Conservation (phyloP, 2,797 vertebrate species). For the Ambastaia sidthimunki region DNA sequence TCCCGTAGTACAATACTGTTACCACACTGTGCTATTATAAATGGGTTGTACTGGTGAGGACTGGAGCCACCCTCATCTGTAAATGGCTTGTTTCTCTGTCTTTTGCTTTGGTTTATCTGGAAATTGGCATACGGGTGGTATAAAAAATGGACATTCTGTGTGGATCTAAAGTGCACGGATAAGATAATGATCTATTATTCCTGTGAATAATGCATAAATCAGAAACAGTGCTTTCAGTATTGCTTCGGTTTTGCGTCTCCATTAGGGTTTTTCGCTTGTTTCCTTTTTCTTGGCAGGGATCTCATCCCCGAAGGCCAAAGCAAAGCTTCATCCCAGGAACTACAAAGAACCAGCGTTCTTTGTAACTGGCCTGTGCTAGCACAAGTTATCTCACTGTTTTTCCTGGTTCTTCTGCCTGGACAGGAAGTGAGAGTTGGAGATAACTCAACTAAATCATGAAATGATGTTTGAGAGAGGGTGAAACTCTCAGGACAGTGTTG, state of each 20-base stretch:
- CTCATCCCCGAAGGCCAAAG: slow-evolving; percentile 51
- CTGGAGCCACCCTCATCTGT: slow-evolving; percentile 31
- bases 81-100: neutral
- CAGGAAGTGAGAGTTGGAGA: slow-evolving; percentile 33
- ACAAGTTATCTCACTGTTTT: neutral
- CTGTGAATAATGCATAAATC: slow-evolving; percentile 49
- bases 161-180: too few relatives aligned
- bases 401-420: slow-evolving; percentile 37
- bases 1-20: slow-evolving; percentile 10
- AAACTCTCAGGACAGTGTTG: neutral
- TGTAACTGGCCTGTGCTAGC: slow-evolving; percentile 9
- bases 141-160: slow-evolving; percentile 17
- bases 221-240: slow-evolving; percentile 40
- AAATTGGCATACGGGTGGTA: neutral
- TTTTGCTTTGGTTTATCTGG: slow-evolving; percentile 7
- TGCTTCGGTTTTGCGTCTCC: slow-evolving; percentile 50
- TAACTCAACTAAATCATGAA: neutral
- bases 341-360: slow-evolving; percentile 25
- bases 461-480: neutral
- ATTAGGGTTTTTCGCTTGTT: slow-evolving; percentile 49
- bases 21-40: neutral
- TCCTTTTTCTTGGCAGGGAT: slow-evolving; percentile 60
- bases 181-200: slow-evolving; percentile 28
- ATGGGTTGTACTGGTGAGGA: slow-evolving; percentile 15
- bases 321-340: slow-evolving; percentile 50